Evolutionary conservation across 2,797 vertebrate species (phyloP).

Genomic region (Pseudochirops cupreus): DNA sequence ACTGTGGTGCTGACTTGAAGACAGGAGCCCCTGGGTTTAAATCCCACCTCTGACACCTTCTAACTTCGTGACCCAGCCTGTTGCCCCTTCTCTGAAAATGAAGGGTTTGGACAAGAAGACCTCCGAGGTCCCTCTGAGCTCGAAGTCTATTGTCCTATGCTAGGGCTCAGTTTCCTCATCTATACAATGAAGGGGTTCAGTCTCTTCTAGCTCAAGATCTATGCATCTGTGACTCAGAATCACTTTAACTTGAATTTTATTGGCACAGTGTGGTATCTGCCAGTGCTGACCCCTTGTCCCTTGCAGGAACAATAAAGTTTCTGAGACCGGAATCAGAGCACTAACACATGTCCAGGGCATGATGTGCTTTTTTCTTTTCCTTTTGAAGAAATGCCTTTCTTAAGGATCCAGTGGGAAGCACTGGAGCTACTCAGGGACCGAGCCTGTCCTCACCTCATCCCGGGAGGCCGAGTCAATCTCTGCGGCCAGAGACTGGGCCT

Average conservation of each 20-base stretch:
- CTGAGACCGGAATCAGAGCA: not conserved
- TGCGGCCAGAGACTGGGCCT: constrained; percentile 96
- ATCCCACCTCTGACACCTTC: not conserved
- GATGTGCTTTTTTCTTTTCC: not conserved
- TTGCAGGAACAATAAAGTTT: not conserved
- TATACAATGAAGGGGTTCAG: not conserved
- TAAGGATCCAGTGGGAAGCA: not conserved
- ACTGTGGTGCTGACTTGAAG: too few species aligned
- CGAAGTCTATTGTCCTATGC: not conserved
- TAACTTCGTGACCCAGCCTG: not conserved
- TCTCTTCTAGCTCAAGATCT: not conserved
- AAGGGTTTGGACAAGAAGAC: not conserved
- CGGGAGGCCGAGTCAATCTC: constrained; percentile 97
- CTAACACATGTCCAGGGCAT: not conserved
- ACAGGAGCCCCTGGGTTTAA: too few species aligned
- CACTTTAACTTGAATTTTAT: too few species aligned
- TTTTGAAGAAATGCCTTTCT: not conserved
- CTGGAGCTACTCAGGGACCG: accelerated
- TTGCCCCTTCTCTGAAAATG: not conserved
- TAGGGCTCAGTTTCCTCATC: not conserved
- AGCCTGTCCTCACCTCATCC: constrained; percentile 90
- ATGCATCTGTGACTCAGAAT: too few species aligned
- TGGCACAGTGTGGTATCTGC: not conserved
- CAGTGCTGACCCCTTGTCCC: not conserved
- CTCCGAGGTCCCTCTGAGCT: not conserved